phyloP scores from a whole-genome alignment of 2,797 vertebrate genomes.

The Acipenser transmontanus region DNA sequence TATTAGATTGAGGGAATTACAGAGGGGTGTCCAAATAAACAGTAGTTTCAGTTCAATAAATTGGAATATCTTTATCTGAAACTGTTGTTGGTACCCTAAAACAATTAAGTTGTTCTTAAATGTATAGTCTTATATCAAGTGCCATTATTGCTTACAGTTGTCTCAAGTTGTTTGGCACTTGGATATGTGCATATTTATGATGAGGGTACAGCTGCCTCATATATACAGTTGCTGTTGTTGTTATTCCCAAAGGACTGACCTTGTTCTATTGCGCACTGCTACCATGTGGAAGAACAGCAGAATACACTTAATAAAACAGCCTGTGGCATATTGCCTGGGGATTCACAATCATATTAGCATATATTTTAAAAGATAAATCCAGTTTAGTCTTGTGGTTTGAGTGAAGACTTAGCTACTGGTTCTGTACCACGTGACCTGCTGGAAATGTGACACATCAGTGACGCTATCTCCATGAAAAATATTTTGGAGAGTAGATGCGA shows the following conservation, averaged over 20 bases:
- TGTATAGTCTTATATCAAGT: slow-evolving; percentile 12
- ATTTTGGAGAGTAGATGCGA: no score
- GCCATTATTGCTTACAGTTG: slow-evolving; percentile 32
- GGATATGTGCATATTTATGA: slow-evolving; percentile 35
- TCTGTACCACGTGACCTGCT: no score
- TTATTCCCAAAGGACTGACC: slow-evolving; percentile 36
- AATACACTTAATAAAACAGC: slow-evolving; percentile 31
- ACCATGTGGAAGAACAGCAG: slow-evolving; percentile 47
- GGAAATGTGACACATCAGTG: no score
- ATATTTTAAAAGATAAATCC: background rate
- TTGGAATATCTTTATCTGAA: no score
- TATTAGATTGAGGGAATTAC: no score
- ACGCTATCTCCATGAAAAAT: no score
- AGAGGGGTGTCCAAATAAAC: no score
- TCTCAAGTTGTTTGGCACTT: slow-evolving; percentile 33
- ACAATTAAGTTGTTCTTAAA: no score
- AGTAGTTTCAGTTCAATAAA: no score
- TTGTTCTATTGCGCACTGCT: slow-evolving; percentile 49
- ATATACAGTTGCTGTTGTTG: slow-evolving; percentile 38
- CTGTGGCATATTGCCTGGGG: slow-evolving; percentile 1
- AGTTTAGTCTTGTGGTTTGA: no score
- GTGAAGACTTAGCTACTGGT: no score
- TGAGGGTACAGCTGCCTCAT: slow-evolving; percentile 43
- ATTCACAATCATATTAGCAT: background rate
- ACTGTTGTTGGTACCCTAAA: no score